A percentile compares a stretch with the other conserved stretches of the same genome.
phyloP scores from a whole-genome alignment of 1,140 invertebrate species.

The honey bee (Apis mellifera) region DNA sequence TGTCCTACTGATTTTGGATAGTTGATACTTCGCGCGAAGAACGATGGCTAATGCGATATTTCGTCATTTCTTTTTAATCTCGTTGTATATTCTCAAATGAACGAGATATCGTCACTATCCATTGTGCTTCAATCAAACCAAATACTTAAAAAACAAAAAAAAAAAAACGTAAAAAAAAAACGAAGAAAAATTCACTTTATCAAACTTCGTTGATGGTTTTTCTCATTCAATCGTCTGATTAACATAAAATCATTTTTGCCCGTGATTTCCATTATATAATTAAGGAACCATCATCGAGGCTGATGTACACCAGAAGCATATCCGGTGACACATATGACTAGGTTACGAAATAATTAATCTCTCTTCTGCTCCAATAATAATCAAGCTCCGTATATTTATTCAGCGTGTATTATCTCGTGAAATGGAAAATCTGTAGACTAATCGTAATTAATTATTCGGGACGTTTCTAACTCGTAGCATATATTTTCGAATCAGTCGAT shows the following conservation, averaged over 20 bases:
- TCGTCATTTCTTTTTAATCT: background rate
- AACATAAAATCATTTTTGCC: background rate
- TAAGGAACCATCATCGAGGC: constrained; percentile 25
- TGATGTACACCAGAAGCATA: constrained; percentile 69
- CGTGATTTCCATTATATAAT: background rate
- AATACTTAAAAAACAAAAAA: background rate
- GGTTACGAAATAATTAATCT: constrained; percentile 67
- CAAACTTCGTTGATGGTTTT: constrained; percentile 7
- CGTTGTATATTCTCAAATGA: background rate
- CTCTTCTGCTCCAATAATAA: constrained; percentile 63
- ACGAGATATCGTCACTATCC: too few relatives aligned
- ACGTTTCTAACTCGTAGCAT: constrained; percentile 23
- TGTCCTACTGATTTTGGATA: background rate
- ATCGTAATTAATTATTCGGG: constrained; percentile 36
- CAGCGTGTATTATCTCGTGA: constrained; percentile 33
- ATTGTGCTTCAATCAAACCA: background rate
- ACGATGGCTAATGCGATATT: background rate
- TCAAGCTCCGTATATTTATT: constrained; percentile 61
- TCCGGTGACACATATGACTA: constrained; percentile 76
- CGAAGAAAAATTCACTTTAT: background rate
- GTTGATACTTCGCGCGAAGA: background rate
- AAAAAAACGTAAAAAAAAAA: too few relatives aligned
- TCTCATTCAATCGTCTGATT: background rate
- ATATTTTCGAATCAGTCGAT: constrained; percentile 38
- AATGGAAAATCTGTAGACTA: constrained; percentile 17